A percentile compares a stretch with the other conserved stretches of the same genome.
Evolutionary conservation across 2,113 vertebrate genomes (phyloP).

Genomic region (Brachionichthys hirsutus): DNA sequence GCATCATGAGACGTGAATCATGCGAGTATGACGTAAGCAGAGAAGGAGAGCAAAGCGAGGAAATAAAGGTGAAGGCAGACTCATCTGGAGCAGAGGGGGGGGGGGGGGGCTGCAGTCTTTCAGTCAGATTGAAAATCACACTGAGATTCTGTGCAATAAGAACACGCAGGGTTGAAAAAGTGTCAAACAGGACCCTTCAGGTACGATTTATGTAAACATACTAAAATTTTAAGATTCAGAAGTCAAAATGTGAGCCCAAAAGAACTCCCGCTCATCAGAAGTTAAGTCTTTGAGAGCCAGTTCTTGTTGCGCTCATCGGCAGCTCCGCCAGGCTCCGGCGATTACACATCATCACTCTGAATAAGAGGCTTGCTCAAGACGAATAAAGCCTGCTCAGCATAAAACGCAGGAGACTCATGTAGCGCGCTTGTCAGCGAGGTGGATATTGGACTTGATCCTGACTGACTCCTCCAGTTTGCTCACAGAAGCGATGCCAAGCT

Average conservation of each 20-base stretch:
- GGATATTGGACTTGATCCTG: not conserved
- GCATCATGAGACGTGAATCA: too few species aligned
- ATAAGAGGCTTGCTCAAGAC: not conserved
- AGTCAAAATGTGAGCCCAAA: not conserved
- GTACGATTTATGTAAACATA: conserved; percentile 2
- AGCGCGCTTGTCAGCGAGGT: too few species aligned
- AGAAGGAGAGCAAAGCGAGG: not conserved
- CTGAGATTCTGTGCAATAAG: not conserved
- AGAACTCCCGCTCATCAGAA: not conserved
- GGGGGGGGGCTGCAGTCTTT: not conserved
- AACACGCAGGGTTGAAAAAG: not conserved
- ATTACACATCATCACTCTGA: not conserved
- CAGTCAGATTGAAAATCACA: not conserved
- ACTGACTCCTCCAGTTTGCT: too few species aligned
- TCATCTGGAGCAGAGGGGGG: not conserved
- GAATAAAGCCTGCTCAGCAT: not conserved
- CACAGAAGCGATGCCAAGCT: too few species aligned
- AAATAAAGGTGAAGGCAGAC: not conserved
- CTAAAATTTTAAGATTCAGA: not conserved
- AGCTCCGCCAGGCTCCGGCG: not conserved
- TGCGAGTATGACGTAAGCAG: too few species aligned
- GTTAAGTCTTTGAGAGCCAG: not conserved
- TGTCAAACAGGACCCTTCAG: not conserved
- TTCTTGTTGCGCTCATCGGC: not conserved
- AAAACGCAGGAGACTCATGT: too few species aligned